Evolutionary conservation across 2,888 invertebrate genomes (phyloP).

Genomic region (Cantharis flavilabris): DNA sequence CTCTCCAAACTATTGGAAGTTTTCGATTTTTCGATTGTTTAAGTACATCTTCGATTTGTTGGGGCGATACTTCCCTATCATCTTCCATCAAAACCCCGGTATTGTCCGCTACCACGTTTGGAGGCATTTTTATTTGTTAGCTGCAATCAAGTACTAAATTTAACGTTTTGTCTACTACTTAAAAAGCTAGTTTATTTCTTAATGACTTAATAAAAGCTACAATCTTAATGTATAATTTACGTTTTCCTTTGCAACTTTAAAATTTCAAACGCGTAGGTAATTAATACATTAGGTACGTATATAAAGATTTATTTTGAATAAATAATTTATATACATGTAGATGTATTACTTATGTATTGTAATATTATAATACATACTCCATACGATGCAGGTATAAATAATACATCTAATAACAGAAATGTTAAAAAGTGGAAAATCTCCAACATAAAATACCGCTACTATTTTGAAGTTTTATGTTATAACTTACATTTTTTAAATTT

Average conservation of each 20-base stretch:
- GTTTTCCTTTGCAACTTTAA: not conserved
- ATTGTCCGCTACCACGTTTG: slow-evolving; percentile 45
- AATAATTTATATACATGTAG: too few relatives aligned
- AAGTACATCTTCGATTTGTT: slow-evolving; percentile 47
- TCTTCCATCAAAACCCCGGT: slow-evolving; percentile 68
- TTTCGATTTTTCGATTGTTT: not conserved
- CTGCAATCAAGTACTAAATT: not conserved
- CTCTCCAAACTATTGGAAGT: slow-evolving; percentile 76
- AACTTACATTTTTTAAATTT: not conserved
- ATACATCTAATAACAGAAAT: too few relatives aligned
- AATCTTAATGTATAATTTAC: not conserved
- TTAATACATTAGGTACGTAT: not conserved
- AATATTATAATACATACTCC: too few relatives aligned
- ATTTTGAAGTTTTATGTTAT: not conserved
- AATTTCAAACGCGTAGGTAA: not conserved
- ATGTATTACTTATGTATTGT: too few relatives aligned
- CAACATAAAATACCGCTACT: slow-evolving; percentile 41
- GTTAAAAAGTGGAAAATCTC: not conserved
- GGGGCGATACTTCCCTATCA: slow-evolving; percentile 59
- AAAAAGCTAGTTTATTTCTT: not conserved
- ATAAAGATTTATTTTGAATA: too few relatives aligned
- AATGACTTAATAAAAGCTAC: not conserved
- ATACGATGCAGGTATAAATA: too few relatives aligned
- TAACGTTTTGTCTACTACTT: not conserved
- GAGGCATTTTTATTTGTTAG: slow-evolving; percentile 44